Evolutionary conservation across 2,888 invertebrate species (phyloP).

Genomic region (Polyploca ridens): DNA sequence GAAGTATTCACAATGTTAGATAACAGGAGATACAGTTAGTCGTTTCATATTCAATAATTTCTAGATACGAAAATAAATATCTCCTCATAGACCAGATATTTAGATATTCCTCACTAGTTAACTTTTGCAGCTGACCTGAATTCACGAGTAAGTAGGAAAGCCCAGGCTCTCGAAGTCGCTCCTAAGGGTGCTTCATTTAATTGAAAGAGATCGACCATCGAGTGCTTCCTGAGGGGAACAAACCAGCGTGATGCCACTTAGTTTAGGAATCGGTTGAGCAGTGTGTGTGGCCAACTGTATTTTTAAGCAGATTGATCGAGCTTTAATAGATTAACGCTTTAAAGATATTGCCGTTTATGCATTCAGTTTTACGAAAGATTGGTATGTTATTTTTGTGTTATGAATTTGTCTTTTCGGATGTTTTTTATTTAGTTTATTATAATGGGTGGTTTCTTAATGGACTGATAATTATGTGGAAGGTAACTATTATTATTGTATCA

Average conservation of each 20-base stretch:
- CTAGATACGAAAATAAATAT: no score
- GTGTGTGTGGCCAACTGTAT: slow-evolving; percentile 18
- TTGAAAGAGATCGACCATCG: slow-evolving; percentile 75
- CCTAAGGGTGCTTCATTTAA: slow-evolving; percentile 68
- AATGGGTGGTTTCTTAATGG: neutral
- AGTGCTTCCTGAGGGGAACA: slow-evolving; percentile 56
- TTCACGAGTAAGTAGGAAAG: slow-evolving; percentile 44
- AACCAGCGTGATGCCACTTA: slow-evolving; percentile 53
- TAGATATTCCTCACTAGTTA: no score
- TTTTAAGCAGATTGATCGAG: slow-evolving; percentile 15
- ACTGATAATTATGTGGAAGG: neutral
- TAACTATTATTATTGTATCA: neutral
- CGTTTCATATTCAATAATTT: no score
- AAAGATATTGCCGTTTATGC: slow-evolving; percentile 3
- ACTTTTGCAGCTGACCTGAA: slow-evolving; percentile 47
- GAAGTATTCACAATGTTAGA: no score
- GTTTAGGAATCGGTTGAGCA: slow-evolving; percentile 20
- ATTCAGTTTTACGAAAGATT: slow-evolving; percentile 9
- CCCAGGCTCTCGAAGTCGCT: slow-evolving; percentile 42
- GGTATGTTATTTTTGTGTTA: slow-evolving; percentile 22
- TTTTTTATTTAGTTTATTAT: slow-evolving; percentile 10
- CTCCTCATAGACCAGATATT: no score
- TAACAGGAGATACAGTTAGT: no score
- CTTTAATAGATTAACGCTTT: slow-evolving; percentile 16
- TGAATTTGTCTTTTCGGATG: neutral